Evolutionary conservation across 2,797 vertebrate species (phyloP).

Genomic region (Tangara arthus): DNA sequence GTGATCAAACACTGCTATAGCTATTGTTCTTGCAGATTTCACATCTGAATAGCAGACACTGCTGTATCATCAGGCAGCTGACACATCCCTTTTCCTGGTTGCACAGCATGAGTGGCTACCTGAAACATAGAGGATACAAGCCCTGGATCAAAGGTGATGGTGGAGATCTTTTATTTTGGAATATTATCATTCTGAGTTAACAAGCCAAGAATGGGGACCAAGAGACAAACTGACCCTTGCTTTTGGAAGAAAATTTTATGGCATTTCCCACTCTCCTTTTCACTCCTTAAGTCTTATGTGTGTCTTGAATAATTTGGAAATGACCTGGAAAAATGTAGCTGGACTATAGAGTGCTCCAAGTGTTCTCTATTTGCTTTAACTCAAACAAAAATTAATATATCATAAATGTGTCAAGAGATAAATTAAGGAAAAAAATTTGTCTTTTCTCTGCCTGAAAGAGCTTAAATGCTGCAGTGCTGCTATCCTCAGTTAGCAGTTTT

Average conservation of each 20-base stretch:
- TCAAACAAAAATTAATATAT: not conserved
- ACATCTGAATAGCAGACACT: not conserved
- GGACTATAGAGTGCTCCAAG: not conserved
- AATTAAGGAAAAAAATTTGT: not conserved
- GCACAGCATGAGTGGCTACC: not conserved
- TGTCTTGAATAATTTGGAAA: not conserved
- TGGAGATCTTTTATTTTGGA: not conserved
- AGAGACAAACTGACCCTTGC: not conserved
- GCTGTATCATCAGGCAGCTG: not conserved
- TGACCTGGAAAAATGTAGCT: not conserved
- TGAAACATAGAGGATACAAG: not conserved
- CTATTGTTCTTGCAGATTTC: slow-evolving; percentile 4
- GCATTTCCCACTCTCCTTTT: not conserved
- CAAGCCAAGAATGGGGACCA: not conserved
- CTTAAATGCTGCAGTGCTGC: not conserved
- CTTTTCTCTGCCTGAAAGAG: not conserved
- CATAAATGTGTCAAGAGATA: not conserved
- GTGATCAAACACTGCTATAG: not conserved
- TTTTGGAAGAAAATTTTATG: not conserved
- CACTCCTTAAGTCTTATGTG: not conserved
- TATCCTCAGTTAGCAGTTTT: not conserved
- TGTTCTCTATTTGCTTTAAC: not conserved
- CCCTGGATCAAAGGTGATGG: not conserved
- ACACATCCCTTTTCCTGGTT: not conserved
- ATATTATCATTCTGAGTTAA: not conserved